Conservation (phyloP, 2,888 invertebrate species). For the Ptychoptera albimana region DNA sequence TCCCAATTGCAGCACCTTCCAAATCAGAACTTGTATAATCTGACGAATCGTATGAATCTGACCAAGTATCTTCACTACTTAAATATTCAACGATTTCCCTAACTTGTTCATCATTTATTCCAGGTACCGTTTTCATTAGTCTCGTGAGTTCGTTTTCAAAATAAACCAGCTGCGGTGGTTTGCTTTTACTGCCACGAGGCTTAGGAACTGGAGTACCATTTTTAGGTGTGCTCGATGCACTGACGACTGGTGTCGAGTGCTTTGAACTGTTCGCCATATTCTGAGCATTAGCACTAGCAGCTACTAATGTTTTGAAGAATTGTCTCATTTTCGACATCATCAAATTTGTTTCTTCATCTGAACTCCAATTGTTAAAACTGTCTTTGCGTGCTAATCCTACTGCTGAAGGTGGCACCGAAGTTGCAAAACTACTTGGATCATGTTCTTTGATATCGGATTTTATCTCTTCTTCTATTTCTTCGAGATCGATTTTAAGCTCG, state of each 20-base stretch:
- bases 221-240: conserved; percentile 21
- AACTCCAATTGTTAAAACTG: conserved; percentile 88
- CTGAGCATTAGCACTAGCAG: conserved; percentile 37
- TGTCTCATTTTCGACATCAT: conserved; percentile 93
- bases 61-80: conserved; percentile 86
- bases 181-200: conserved; percentile 40
- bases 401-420: conserved; percentile 24
- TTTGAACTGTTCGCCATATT: conserved; percentile 23
- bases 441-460: conserved; percentile 36
- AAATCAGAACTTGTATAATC: conserved; percentile 82
- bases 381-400: conserved; percentile 59
- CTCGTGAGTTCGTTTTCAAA: conserved; percentile 81
- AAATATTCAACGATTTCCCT: conserved; percentile 83
- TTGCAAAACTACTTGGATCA: not conserved
- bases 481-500: conserved; percentile 35
- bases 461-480: conserved; percentile 43
- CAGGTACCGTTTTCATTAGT: conserved; percentile 85
- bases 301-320: conserved; percentile 84
- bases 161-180: conserved; percentile 73
- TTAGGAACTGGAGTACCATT: conserved; percentile 40
- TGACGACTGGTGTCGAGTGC: conserved; percentile 29
- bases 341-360: conserved; percentile 82
- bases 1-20: conserved; percentile 43
- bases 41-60: conserved; percentile 83
- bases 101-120: conserved; percentile 78